Evolutionary conservation across 2,113 vertebrate genomes (phyloP), one percentile per base, ranked within the genome.

Genomic region (Pluvialis apricaria): DNA sequence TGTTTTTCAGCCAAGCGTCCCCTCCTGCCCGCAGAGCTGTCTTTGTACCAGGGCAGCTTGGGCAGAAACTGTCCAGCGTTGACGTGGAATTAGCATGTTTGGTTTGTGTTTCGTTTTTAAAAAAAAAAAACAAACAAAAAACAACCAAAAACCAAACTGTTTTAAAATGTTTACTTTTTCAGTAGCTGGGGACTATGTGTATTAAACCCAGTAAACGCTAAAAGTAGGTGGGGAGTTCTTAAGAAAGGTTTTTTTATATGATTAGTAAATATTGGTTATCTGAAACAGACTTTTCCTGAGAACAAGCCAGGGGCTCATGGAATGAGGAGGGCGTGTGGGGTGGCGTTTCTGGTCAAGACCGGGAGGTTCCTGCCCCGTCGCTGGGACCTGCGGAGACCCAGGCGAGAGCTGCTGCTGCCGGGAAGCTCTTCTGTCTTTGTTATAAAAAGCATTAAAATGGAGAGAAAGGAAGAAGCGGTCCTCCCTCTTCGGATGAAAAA

Each of bases 321-420:
- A 0, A 13, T 2, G 34, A 36, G 52, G 57, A 69, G 10, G 8
- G 8, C 17, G 9, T 2, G 22, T 51, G 42, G 71, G 57, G 5
- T 15, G 32, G 15, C 0, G 2, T 29, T 55, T 29, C 20, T 11
- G 61, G 40, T 42, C 19, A 36, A 49, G 79, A 1, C 14, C 34
- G 17, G 29, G 65, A 75, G 28, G 55, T 28, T 70, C 18, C 69
- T 78, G 32, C 38, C 38, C 17, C 1, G 0, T 9, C 1, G 1
- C 25, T 0, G 75, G 82, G 85, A 7, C 11, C 3, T 6, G 16
- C 1, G 1, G 66, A 42, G 32, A 34, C 13, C 29, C 42, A 11
- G 34, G 9, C 42, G 38, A 1, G 10, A 6, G 52, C 6, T 45
- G 32, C 14, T 62, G 26, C 54, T 55, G 21, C 4, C 42, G 31